Percentiles rank a stretch among this genome's conserved stretches.
Evolutionary conservation across 2,888 invertebrate genomes (phyloP).

Genomic region (Baccha elongata): DNA sequence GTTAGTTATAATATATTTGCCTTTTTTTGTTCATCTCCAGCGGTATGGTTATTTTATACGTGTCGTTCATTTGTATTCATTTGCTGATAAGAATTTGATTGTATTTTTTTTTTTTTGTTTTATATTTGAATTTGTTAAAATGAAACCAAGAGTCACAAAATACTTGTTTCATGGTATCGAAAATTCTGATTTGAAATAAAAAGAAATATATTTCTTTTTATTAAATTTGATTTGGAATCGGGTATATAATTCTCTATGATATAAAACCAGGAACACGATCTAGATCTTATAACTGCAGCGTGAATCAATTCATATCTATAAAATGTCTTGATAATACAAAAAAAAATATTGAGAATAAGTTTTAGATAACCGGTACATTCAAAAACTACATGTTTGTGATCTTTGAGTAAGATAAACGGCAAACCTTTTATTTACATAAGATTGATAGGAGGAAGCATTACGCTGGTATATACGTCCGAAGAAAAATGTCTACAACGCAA

Average conservation of each 20-base stretch:
- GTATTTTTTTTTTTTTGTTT: constrained; percentile 8
- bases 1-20: constrained; percentile 18
- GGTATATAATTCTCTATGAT: constrained; percentile 26
- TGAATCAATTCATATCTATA: too few species aligned
- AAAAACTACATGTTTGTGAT: too few species aligned
- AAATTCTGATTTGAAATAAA: constrained; percentile 38
- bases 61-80: constrained; percentile 72
- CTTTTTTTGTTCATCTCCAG: constrained; percentile 13
- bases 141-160: constrained; percentile 30
- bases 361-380: too few species aligned
- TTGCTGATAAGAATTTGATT: constrained; percentile 66
- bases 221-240: constrained; percentile 37
- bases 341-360: too few species aligned
- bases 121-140: constrained; percentile 12
- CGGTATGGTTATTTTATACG: constrained; percentile 69
- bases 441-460: too few species aligned
- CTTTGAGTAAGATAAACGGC: too few species aligned
- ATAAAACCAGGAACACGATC: constrained; percentile 8
- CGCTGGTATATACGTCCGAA: too few species aligned
- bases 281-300: too few species aligned
- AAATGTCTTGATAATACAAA: too few species aligned
- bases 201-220: constrained; percentile 1
- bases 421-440: too few species aligned
- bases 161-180: constrained; percentile 35
- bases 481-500: too few species aligned